Conservation (phyloP, 2,888 invertebrate genomes). For the Stomorhina lunata region DNA sequence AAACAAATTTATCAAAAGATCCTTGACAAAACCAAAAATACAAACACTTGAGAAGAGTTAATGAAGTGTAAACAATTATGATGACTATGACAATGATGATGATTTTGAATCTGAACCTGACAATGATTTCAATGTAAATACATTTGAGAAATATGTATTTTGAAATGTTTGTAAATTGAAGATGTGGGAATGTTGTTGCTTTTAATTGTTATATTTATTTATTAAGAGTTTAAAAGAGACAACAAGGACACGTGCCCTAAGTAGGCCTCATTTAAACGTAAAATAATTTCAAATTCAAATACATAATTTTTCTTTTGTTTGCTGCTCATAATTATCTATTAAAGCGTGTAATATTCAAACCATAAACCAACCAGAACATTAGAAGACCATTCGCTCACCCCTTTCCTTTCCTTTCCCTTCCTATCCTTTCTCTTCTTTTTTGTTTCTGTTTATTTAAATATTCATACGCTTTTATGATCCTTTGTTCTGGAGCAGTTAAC, state of each 20-base stretch:
- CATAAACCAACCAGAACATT: constrained; percentile 12
- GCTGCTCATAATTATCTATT: constrained; percentile 57
- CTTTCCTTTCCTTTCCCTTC: constrained; percentile 41
- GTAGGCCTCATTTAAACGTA: constrained; percentile 40
- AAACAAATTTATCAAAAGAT: constrained; percentile 18
- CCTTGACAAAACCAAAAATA: neutral
- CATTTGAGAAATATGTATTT: neutral
- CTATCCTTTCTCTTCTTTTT: neutral
- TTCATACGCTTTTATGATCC: constrained; percentile 51
- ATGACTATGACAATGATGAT: constrained; percentile 10
- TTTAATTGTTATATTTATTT: constrained; percentile 54
- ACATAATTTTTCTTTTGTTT: constrained; percentile 43
- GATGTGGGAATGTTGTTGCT: constrained; percentile 13
- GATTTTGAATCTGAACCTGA: constrained; percentile 21
- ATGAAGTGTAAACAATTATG: constrained; percentile 71
- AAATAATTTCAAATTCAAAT: constrained; percentile 31
- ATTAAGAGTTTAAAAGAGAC: constrained; percentile 56
- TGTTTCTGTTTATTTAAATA: constrained; percentile 35
- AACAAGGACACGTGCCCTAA: constrained; percentile 61
- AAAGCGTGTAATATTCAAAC: constrained; percentile 57
- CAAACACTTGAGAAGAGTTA: constrained; percentile 67
- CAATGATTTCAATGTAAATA: constrained; percentile 54
- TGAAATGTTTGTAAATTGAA: neutral
- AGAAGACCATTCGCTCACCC: constrained; percentile 52
- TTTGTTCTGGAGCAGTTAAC: constrained; percentile 31